Percentiles rank a stretch among this genome's conserved stretches.
Evolutionary conservation across 1,140 invertebrate species (phyloP).

Genomic region (Aphidius ervi): DNA sequence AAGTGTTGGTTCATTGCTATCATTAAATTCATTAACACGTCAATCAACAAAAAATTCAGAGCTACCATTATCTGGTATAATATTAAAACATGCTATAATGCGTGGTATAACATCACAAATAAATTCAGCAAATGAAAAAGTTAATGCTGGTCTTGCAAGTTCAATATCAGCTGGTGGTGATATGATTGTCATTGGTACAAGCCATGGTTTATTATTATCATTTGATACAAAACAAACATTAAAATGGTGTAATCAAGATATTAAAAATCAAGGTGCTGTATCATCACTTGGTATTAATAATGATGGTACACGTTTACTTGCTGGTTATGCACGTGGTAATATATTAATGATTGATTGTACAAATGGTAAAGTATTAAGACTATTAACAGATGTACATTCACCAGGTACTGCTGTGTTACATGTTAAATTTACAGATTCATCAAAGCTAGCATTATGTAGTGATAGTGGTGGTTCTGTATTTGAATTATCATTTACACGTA

Average conservation of each 20-base stretch:
- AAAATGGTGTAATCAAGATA: slow-evolving; percentile 78
- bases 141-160: slow-evolving; percentile 84
- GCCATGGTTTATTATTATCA: slow-evolving; percentile 84
- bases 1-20: slow-evolving; percentile 47
- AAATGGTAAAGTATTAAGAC: slow-evolving; percentile 72
- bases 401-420: slow-evolving; percentile 83
- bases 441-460: slow-evolving; percentile 75
- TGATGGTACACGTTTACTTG: slow-evolving; percentile 79
- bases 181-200: slow-evolving; percentile 86
- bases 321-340: slow-evolving; percentile 81
- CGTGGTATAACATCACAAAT: slow-evolving; percentile 84
- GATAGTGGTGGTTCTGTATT: slow-evolving; percentile 98
- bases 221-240: slow-evolving; percentile 83
- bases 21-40: slow-evolving; percentile 47
- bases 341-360: slow-evolving; percentile 79
- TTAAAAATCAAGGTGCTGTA: slow-evolving; percentile 73
- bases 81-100: slow-evolving; percentile 75
- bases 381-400: slow-evolving; percentile 80
- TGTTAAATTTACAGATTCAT: slow-evolving; percentile 76
- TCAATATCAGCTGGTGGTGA: slow-evolving; percentile 72
- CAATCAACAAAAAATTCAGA: slow-evolving; percentile 44
- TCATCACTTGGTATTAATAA: slow-evolving; percentile 83
- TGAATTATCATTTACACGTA: slow-evolving; percentile 85
- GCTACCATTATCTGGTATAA: slow-evolving; percentile 61
- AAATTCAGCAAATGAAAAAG: slow-evolving; percentile 75